phyloP scores from a whole-genome alignment of 2,888 invertebrate genomes.

The Myopa tessellatipennis region DNA sequence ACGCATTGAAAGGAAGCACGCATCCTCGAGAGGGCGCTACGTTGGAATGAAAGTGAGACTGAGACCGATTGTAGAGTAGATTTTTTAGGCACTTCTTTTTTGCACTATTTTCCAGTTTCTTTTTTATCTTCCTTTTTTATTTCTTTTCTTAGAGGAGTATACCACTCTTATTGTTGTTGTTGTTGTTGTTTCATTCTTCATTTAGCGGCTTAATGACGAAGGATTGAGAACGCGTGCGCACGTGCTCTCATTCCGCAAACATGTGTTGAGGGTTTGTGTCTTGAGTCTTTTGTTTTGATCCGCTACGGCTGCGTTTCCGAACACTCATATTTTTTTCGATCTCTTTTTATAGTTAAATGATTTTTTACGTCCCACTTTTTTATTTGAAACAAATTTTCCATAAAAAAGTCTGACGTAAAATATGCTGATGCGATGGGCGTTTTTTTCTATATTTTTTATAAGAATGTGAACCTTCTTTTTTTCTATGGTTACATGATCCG shows the following conservation, averaged over 20 bases:
- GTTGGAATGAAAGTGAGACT: slow-evolving; percentile 11
- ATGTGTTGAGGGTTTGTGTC: slow-evolving; percentile 24
- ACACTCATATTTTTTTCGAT: slow-evolving; percentile 6
- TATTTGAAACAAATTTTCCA: not conserved
- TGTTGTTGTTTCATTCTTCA: too few relatives aligned
- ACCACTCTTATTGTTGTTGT: too few relatives aligned
- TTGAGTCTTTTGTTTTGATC: slow-evolving; percentile 16
- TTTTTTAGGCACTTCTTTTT: slow-evolving; percentile 9
- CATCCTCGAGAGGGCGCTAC: slow-evolving; percentile 30
- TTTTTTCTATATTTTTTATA: not conserved
- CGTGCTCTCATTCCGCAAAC: not conserved
- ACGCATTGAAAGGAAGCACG: not conserved
- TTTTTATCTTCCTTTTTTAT: not conserved
- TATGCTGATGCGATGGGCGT: not conserved
- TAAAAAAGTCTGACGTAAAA: not conserved
- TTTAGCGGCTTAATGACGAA: not conserved
- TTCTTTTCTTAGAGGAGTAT: not conserved
- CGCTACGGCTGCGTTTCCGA: not conserved
- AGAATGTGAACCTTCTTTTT: not conserved
- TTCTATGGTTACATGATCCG: not conserved
- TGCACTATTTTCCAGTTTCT: not conserved
- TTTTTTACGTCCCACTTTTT: not conserved
- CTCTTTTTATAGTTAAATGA: not conserved
- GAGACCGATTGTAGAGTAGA: not conserved
- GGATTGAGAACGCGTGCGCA: slow-evolving; percentile 24